These are phyloP conservation scores for Melanophora roralis DNA, from an alignment of 2,888 invertebrate species.

Conservation along the genomic window DNA sequence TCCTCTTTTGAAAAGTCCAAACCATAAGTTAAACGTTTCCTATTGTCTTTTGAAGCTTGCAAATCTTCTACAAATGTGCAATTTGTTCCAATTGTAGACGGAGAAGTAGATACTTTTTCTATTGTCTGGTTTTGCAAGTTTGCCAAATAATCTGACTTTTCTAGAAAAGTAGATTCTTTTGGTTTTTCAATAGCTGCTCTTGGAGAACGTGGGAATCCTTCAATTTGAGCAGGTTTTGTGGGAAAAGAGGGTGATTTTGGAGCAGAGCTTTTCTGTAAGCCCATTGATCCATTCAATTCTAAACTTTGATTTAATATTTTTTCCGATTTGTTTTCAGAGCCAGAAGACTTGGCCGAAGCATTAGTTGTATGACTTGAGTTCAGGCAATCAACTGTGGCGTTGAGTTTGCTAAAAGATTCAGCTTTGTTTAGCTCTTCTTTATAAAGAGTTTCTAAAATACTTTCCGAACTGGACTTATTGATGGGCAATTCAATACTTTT, in stretches of 20 bases:
- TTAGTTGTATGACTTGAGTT: slow-evolving; percentile 14
- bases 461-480: slow-evolving; percentile 31
- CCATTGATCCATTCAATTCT: slow-evolving; percentile 38
- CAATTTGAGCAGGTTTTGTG: slow-evolving; percentile 57
- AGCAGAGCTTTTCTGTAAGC: slow-evolving; percentile 53
- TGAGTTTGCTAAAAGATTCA: background rate
- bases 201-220: slow-evolving; percentile 70
- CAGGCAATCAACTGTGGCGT: slow-evolving; percentile 3
- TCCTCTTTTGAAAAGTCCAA: background rate
- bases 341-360: background rate
- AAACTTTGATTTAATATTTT: slow-evolving; percentile 55
- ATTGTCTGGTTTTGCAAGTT: background rate
- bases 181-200: slow-evolving; percentile 57
- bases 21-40: slow-evolving; percentile 38
- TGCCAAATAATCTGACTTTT: slow-evolving; percentile 65
- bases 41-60: background rate
- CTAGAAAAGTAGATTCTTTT: slow-evolving; percentile 65
- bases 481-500: slow-evolving; percentile 45
- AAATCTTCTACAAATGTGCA: background rate
- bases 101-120: background rate
- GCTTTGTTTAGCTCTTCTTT: background rate
- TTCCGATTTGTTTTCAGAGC: slow-evolving; percentile 1
- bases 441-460: slow-evolving; percentile 15
- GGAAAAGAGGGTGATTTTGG: slow-evolving; percentile 69
- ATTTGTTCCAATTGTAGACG: background rate